Evolutionary conservation across 2,113 vertebrate species (phyloP), one percentile per base, ranked within the genome.

Genomic region (Nansenia antarctica): DNA sequence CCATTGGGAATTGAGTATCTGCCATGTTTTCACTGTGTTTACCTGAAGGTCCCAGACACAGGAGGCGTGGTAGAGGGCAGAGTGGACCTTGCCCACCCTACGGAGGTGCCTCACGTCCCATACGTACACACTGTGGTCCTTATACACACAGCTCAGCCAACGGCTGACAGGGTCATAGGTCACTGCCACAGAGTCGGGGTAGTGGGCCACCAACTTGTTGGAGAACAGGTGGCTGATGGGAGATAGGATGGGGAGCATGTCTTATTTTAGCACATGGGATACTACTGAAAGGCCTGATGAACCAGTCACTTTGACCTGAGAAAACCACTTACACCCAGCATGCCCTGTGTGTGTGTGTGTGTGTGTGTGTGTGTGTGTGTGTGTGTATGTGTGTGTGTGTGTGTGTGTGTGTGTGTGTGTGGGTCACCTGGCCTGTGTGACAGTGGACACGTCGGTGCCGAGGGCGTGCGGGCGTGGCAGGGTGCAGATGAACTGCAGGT

Each of bases 11-110:
- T n/a, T n/a, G n/a, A n/a, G n/a, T n/a, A 37, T 49, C 18, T 49
- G 45, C 4, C 26, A 55, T 55, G 1, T 27, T 35, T 18, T 12
- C 24, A 5, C 8, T 35, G 26, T 57, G 27, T 30, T 57, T 63
- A 99, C 98, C 95, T 99, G 94, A 52, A 98, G 81, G 73, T 94
- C 98, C 95, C 96, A 97, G 39, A 99, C 95, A 8, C 94, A 94
- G 58, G 94, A 94, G 2, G 95, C 93, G 65, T 99, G 98, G 85
- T 95, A 99, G 45, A 98, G 93, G 57, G 94, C 94, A 0, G 96
- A 98, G 85, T 97, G 94, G 82, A 99, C 94, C 85, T 95, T 99
- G 81, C 93, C 94, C 80, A 96, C 96, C 88, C 94, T 93, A 85
- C 90, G 93, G 0, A 96, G 88, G 68, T 99, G 95, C 62, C 88